Base-by-base conservation (phyloP, 2,113 vertebrate genomes). In the Hippocampus zosterae region DNA sequence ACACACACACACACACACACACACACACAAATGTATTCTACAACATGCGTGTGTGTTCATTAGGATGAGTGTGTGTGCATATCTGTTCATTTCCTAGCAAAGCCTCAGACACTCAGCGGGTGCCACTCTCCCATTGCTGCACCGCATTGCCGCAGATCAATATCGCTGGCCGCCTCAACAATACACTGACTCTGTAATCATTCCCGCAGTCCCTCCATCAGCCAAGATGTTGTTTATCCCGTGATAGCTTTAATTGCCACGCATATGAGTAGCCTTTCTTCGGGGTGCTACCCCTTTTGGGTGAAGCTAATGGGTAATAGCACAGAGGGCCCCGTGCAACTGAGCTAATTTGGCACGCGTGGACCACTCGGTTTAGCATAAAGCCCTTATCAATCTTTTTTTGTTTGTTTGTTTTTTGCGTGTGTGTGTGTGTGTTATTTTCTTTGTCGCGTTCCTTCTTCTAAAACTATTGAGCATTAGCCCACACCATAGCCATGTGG, bases 201-300 rank as follows among this genome's bases (percentile, higher is more conserved):
- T 78, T 86, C 80, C 73, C 76, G 55, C 74, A 74, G 71, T 81
- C 73, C 79, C 79, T 84, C 82, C 81, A 81, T 81, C 64, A 9
- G 77, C 79, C 80, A 81, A 87, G 84, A 89, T 91, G 81, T 90
- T 92, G 89, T 89, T 92, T 91, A 89, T 88, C 82, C 83, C 89
- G 90, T 91, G 87, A 90, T 81, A 81, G 81, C 79, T 81, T 85
- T 90, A 90, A 91, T 89, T 88, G 87, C 81, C 73, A 82, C 88
- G 83, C 83, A 86, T 85, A 88, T 87, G 77, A 37, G 82, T 88
- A 87, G 86, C 88, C 85, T 87, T 88, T 89, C 88, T 85, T 83
- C 80, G 75, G 79, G 79, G 69, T 76, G 79, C 75, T 81, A 79
- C 85, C 84, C 84, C 86, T 40, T 40, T 84, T 80, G 70, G 80